Evolutionary conservation across 2,888 invertebrate species (phyloP).

Genomic region (Torymus aiolomorphi): DNA sequence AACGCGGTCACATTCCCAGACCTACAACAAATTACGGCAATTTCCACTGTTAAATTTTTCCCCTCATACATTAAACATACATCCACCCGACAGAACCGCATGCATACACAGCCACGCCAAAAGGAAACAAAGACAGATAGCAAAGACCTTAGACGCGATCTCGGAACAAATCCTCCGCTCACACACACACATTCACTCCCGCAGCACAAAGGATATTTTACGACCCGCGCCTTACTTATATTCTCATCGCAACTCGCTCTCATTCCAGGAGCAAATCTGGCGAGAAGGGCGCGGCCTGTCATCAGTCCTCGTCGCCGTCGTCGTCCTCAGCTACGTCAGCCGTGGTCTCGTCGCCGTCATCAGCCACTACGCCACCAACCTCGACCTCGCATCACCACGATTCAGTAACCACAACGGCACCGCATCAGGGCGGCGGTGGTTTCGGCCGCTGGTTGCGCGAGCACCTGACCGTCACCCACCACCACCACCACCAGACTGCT

Average conservation of each 20-base stretch:
- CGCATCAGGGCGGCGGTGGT: constrained; percentile 60
- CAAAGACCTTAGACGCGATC: background rate
- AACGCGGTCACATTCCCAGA: no score
- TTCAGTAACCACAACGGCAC: constrained; percentile 51
- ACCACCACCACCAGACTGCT: constrained; percentile 34
- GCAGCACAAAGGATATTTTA: background rate
- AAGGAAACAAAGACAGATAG: no score
- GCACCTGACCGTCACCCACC: constrained; percentile 63
- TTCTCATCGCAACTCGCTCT: constrained; percentile 1
- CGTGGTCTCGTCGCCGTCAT: no score
- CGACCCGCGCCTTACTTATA: background rate
- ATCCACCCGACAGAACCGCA: no score
- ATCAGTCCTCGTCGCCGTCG: constrained; percentile 16
- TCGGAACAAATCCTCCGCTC: background rate
- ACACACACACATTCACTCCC: background rate
- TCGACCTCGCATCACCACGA: background rate
- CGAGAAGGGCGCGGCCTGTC: constrained; percentile 54
- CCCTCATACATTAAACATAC: no score
- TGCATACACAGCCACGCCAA: no score
- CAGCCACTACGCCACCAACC: no score
- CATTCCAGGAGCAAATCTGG: constrained; percentile 63
- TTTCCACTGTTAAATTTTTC: no score
- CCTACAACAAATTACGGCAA: no score
- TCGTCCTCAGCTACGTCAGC: constrained; percentile 5
- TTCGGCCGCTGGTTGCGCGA: constrained; percentile 74